Evolutionary conservation across 2,888 invertebrate genomes (phyloP), one percentile per base, ranked within the genome.

Genomic region (Scrobipalpa costella): DNA sequence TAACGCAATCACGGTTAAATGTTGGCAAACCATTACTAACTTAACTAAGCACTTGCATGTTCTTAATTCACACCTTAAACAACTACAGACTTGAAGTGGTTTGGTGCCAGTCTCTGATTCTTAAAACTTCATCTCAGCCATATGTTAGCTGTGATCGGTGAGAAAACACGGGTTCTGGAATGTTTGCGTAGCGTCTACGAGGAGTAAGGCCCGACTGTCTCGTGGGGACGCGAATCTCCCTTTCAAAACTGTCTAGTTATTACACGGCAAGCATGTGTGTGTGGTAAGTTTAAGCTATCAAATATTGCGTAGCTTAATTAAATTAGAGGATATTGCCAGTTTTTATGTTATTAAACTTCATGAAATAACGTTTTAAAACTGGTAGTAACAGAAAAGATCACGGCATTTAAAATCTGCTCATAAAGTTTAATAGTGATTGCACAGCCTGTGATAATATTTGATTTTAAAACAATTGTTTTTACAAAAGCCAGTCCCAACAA

Each of bases 111-210:
- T 40, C 5, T 13, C 13, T 40, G 13, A 40, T 40, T 27, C 27
- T 5, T 50, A 50, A 52, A 33, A 9, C 33, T 15, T 55, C 34
- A 34, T 55, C 34, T 34, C 34, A 6, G 27, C n/a, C 55, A 33
- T n/a, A 55, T n/a, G n/a, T n/a, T n/a, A n/a, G n/a, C n/a, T n/a
- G n/a, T n/a, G n/a, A n/a, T 15, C 55, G 7, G 34, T 33, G 27
- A 55, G 34, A 33, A 55, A 55, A 34, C 34, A 34, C 34, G 7
- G 55, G 27, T 34, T 55, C 55, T 15, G 34, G 13, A 55, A 15
- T 55, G 55, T 55, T 55, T 55, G 34, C 55, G 55, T n/a, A 55
- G 55, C 15, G 33, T 55, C 55, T 55, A 55, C 55, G 34, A n/a
- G n/a, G 21, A 34, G 55, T 55, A 55, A 55, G 55, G 34, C 55